A percentile compares a stretch with the other conserved stretches of the same genome.
Evolutionary conservation across 2,888 invertebrate genomes (phyloP).

Genomic region (Agonopterix arenella): DNA sequence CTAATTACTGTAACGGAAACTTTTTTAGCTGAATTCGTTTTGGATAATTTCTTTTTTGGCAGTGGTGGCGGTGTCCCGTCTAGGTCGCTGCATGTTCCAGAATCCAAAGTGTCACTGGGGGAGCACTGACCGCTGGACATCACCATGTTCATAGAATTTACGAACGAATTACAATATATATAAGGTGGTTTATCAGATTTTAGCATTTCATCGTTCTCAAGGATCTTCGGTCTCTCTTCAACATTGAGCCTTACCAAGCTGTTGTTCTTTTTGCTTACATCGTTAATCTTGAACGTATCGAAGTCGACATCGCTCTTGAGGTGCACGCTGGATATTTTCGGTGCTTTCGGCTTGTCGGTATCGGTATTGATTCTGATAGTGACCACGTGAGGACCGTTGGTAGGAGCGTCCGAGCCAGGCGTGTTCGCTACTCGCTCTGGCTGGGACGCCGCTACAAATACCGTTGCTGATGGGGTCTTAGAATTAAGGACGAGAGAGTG

Average conservation of each 20-base stretch:
- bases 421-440: conserved; percentile 66
- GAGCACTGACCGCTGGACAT: conserved; percentile 90
- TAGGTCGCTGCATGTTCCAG: conserved; percentile 90
- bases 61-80: conserved; percentile 84
- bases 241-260: conserved; percentile 79
- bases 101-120: conserved; percentile 88
- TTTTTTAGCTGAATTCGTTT: conserved; percentile 65
- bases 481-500: conserved; percentile 76
- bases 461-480: conserved; percentile 71
- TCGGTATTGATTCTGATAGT: conserved; percentile 83
- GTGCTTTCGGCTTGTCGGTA: conserved; percentile 66
- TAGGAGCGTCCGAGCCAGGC: conserved; percentile 56
- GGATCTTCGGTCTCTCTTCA: conserved; percentile 64
- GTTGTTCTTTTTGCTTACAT: conserved; percentile 60
- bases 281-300: conserved; percentile 54
- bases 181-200: conserved; percentile 69
- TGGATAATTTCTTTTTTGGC: conserved; percentile 80
- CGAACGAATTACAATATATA: conserved; percentile 80
- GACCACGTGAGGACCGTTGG: conserved; percentile 79
- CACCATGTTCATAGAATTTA: conserved; percentile 72
- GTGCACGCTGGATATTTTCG: conserved; percentile 68
- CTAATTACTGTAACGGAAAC: conserved; percentile 77
- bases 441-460: conserved; percentile 73
- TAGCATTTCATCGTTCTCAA: conserved; percentile 67
- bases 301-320: conserved; percentile 67